These are phyloP conservation scores for Druceiella hillmani DNA, from an alignment of 2,888 invertebrate species.

Conservation along the genomic window DNA sequence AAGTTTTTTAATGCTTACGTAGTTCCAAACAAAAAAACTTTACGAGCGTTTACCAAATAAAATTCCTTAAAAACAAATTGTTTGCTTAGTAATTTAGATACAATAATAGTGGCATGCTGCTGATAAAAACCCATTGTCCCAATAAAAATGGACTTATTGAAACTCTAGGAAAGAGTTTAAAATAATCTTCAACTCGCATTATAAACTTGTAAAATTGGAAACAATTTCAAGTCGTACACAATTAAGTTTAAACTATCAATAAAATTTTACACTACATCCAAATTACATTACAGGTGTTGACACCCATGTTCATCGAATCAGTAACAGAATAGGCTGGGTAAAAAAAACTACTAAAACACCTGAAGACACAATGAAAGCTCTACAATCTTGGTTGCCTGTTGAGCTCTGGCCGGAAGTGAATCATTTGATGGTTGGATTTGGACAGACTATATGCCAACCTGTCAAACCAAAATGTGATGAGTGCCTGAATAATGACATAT, in stretches of 20 bases:
- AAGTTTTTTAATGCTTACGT: too few species aligned
- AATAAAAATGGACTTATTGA: too few species aligned
- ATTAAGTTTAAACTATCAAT: neutral
- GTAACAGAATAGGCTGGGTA: conserved; percentile 87
- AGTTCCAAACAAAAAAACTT: too few species aligned
- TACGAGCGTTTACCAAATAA: too few species aligned
- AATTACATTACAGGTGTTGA: conserved; percentile 86
- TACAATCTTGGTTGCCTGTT: conserved; percentile 87
- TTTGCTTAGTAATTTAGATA: too few species aligned
- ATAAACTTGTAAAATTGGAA: too few species aligned
- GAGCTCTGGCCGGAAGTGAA: conserved; percentile 84
- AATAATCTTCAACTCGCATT: too few species aligned
- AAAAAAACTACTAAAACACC: conserved; percentile 69
- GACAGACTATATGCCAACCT: conserved; percentile 88
- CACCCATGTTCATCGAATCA: conserved; percentile 94
- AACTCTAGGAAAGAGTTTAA: too few species aligned
- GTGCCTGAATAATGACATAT: conserved; percentile 78
- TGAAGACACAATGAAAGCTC: conserved; percentile 75
- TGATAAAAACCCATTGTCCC: too few species aligned
- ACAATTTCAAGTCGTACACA: neutral
- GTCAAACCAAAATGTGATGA: conserved; percentile 73
- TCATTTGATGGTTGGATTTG: conserved; percentile 92
- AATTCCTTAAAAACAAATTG: too few species aligned
- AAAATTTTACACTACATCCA: neutral
- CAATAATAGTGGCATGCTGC: too few species aligned